Evolutionary conservation across 2,888 invertebrate genomes (phyloP), one percentile per base, ranked within the genome.

Genomic region (Timema cristinae): DNA sequence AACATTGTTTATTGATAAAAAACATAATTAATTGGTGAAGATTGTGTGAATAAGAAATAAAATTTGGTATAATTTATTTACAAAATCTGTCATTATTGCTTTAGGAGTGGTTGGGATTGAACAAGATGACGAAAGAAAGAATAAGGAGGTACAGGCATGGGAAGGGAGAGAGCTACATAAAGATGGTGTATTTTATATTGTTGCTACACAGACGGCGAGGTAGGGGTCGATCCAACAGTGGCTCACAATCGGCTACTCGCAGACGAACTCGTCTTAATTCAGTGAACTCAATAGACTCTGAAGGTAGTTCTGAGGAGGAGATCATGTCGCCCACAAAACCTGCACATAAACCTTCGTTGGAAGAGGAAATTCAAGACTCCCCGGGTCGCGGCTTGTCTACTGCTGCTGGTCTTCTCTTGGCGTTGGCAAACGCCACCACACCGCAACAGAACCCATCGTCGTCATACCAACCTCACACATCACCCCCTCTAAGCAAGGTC

Each of bases 181-280:
- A 32, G 32, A 32, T 32, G 32, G 32, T 32, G 32, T 32, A 32
- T 32, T 32, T 32, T 32, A 32, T 32, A 54, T n/a, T 54, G 0
- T 63, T 63, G 0, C 8, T 63, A 8, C 7, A 9, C 7, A 63
- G 63, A 13, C 32, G 63, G 63, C 63, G 63, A 13, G 63, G 63
- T 13, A 89, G 90, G 0, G 84, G 90, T 9, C 88, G 90, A 0
- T 84, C 90, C 50, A 89, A 90, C 0, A 86, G 87, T 2, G 89
- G 88, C 50, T 80, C 79, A 71, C 32, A 32, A 32, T 32, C 32
- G 32, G 32, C 32, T 32, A 63, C 63, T 63, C 63, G 63, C 63
- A 63, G 63, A 63, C 32, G 63, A 47, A 32, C 47, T 9, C 63
- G 63, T 63, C 56, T 15, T 16, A 56, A 16, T 9, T 16, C 16